Evolutionary conservation across 2,113 vertebrate species (phyloP).

Genomic region (Aptenodytes forsteri): DNA sequence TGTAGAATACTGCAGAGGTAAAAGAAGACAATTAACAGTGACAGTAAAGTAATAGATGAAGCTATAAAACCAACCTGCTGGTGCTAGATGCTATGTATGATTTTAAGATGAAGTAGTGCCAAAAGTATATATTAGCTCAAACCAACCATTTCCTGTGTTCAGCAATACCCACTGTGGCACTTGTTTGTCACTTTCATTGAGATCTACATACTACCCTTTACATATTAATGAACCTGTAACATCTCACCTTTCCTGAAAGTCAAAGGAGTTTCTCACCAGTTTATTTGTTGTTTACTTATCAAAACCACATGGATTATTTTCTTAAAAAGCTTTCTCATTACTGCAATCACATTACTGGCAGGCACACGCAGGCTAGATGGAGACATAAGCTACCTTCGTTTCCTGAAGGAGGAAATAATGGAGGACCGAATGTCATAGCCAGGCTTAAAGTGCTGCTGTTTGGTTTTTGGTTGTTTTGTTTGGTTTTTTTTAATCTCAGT

Average conservation of each 20-base stretch:
- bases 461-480: background rate
- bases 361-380: background rate
- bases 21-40: constrained; percentile 99
- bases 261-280: constrained; percentile 68
- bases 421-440: background rate
- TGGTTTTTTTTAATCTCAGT: background rate
- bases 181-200: constrained; percentile 86
- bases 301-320: constrained; percentile 69
- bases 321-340: constrained; percentile 68
- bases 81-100: constrained; percentile 98
- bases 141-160: constrained; percentile 85
- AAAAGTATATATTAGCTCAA: constrained; percentile 89
- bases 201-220: constrained; percentile 83
- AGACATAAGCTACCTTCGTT: background rate
- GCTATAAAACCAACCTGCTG: constrained; percentile 99
- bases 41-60: constrained; percentile 99
- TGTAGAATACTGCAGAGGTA: constrained; percentile 99
- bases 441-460: background rate
- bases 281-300: constrained; percentile 79
- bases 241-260: constrained; percentile 84
- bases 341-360: constrained; percentile 57
- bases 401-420: background rate
- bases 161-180: constrained; percentile 82
- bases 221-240: constrained; percentile 85
- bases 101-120: constrained; percentile 97